Evolutionary conservation across 2,113 vertebrate genomes (phyloP), one percentile per base, ranked within the genome.

Genomic region (Microtus montanus): DNA sequence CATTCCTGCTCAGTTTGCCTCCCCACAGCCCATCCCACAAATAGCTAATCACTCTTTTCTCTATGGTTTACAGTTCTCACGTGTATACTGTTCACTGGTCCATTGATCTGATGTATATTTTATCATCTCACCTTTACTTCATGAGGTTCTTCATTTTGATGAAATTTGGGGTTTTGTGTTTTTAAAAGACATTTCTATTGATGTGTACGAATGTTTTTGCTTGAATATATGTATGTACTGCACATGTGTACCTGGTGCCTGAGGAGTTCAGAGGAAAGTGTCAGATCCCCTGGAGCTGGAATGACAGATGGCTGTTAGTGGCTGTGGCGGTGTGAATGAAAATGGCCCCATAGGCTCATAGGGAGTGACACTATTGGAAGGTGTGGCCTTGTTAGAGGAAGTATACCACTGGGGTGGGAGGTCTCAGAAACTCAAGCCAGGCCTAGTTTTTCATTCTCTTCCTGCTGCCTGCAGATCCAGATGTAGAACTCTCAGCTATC

Each of bases 21-120:
- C 64, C 28, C 24, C 77, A n/a, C 41, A 19, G 17, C 54, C 44
- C n/a, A 0, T 11, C 7, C 7, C 20, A 4, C 11, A 24, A 9
- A 10, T 11, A 15, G 19, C 22, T n/a, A 6, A 19, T 73, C 79
- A 14, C 20, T 49, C 73, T 54, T 64, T 63, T 44, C 92, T 15
- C n/a, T 22, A 33, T 33, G 38, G 71, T 52, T 61, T 66, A 24
- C 22, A 10, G 35, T 33, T 85, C n/a, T 77, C 44, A 30, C 0
- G 0, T 2, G 0, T 74, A 38, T 73, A 83, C 73, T 9, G 7
- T 35, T 63, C 17, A 7, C 26, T 41, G 15, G 19, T 71, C 68
- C 41, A 58, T 82, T 82, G 41, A 22, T n/a, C 35, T 73, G 41
- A 85, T 35, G 7, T 6, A 22, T 71, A 35, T 63, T 58, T 88